Evolutionary conservation across 2,888 invertebrate species (phyloP), one percentile per base, ranked within the genome.

Genomic region (Epistrophella euchroma): DNA sequence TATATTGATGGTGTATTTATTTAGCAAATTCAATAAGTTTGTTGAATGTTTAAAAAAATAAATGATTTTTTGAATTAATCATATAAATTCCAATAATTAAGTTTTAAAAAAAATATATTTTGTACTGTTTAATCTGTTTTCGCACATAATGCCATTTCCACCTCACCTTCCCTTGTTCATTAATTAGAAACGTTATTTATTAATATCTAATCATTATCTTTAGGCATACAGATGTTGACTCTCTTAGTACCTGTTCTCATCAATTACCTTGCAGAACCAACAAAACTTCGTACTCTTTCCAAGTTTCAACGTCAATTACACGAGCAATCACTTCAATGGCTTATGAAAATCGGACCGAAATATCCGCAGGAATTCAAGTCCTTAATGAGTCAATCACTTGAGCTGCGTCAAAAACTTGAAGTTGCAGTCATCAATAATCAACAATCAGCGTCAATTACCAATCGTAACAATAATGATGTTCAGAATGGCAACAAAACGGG

Each of bases 351-450:
- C 89, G 99, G 98, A 0, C 98, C 98, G 0, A 96, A 96, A 91
- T 97, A 98, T 93, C 98, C 98, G 22, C 96, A 97, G 94, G 98
- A 98, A 92, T 98, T 99, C 92, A 97, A 98, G 90, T 94, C 95
- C 15, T 94, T 99, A 89, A 97, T 99, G 97, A 95, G 96, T 28
- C 96, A 97, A 89, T 96, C 97, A 0, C 93, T 95, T 0, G 96
- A 97, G 76, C 93, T 98, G 75, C 95, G 97, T 88, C 94, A 93
- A 68, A 96, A 97, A 91, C 93, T 99, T 72, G 98, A 98, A 92
- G 94, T 94, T 74, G 98, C 98, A 0, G 95, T 99, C 77, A 95
- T 97, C 88, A 94, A 95, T 71, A 96, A 94, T 90, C 95, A 95
- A 89, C 95, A 94, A 92, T 92, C 94, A 88, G 93, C 94, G 82